A percentile compares a stretch with the other conserved stretches of the same genome.
These are phyloP conservation scores for Cerastoderma edule DNA, from an alignment of 2,888 invertebrate species.

Conservation along the genomic window DNA sequence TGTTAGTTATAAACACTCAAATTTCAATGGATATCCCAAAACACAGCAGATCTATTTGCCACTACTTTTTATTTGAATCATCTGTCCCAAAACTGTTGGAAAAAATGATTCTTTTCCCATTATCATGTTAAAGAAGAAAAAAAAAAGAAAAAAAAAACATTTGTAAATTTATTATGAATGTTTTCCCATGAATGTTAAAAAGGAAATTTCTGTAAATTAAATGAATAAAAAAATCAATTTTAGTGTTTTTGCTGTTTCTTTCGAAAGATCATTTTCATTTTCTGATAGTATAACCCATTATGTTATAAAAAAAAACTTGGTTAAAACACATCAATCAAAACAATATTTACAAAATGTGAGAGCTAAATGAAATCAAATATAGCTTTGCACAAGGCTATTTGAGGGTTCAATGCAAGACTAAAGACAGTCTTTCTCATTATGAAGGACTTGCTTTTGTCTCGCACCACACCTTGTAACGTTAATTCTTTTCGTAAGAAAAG, in stretches of 20 bases:
- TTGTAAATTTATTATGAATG: neutral
- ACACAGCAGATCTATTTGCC: no score
- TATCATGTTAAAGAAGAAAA: no score
- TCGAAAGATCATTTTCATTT: neutral
- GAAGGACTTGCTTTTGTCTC: no score
- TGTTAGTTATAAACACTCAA: neutral
- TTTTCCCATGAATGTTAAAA: neutral
- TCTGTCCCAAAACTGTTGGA: no score
- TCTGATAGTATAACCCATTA: neutral
- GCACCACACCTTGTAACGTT: no score
- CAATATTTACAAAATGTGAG: neutral
- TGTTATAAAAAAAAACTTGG: neutral
- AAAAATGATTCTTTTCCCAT: no score
- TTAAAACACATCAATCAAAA: conserved; percentile 13
- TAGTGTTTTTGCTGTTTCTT: neutral
- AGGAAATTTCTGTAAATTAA: neutral
- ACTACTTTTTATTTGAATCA: no score
- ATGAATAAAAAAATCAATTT: neutral
- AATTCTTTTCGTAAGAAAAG: no score
- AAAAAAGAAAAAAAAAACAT: neutral
- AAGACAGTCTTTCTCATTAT: no score
- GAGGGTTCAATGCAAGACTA: no score
- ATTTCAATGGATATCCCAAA: no score
- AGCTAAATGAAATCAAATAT: neutral
- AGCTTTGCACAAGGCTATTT: no score